Percentiles rank a stretch among this genome's conserved stretches.
These are phyloP conservation scores for Eriosoma lanigerum DNA, from an alignment of 1,140 invertebrate genomes.

Conservation along the genomic window DNA sequence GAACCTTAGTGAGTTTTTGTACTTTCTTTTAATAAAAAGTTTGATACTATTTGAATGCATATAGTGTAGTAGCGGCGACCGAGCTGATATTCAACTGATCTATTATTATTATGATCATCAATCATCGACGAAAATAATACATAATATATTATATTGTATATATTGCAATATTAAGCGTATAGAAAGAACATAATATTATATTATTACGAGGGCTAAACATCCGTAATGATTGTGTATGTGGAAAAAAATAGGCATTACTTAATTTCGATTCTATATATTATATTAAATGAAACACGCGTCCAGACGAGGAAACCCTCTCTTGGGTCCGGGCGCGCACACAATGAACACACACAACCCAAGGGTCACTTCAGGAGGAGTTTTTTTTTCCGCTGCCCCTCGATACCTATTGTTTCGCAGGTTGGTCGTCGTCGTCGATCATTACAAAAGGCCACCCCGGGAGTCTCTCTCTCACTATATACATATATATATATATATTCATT, in stretches of 20 bases:
- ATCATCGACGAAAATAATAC: too few relatives aligned
- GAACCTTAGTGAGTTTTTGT: too few relatives aligned
- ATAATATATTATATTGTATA: too few relatives aligned
- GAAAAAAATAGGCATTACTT: slow-evolving; percentile 15
- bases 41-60: too few relatives aligned
- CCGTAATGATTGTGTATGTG: not conserved
- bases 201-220: not conserved
- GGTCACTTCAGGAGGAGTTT: slow-evolving; percentile 32
- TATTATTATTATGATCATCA: too few relatives aligned
- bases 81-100: too few relatives aligned
- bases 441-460: slow-evolving; percentile 50
- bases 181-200: not conserved
- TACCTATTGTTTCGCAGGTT: slow-evolving; percentile 17
- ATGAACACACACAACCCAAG: slow-evolving; percentile 21
- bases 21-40: too few relatives aligned
- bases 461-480: slow-evolving; percentile 1
- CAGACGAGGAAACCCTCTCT: slow-evolving; percentile 39
- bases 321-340: slow-evolving; percentile 16
- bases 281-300: slow-evolving; percentile 47
- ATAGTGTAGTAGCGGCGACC: too few relatives aligned
- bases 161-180: too few relatives aligned
- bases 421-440: slow-evolving; percentile 41
- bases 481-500: not conserved
- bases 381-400: not conserved
- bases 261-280: slow-evolving; percentile 35